Conservation (phyloP, 2,113 vertebrate genomes). For the Sceloporus undulatus region DNA sequence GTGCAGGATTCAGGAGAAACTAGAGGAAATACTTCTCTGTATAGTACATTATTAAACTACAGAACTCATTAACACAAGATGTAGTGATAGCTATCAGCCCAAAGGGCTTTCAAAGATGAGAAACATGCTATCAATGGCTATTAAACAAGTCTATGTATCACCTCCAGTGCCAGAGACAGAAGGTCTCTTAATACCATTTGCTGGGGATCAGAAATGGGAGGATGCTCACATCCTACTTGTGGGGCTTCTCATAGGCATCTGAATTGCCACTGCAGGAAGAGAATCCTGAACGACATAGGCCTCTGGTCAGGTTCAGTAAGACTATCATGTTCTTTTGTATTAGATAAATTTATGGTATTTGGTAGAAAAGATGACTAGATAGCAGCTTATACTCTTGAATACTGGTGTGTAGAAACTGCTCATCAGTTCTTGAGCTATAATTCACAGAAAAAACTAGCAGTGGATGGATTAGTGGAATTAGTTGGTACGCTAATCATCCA, state of each 20-base stretch:
- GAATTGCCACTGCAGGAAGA: no score
- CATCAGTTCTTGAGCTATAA: not conserved
- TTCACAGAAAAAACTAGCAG: no score
- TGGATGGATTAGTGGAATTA: no score
- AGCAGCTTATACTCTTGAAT: no score
- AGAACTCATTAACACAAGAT: not conserved
- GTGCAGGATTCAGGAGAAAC: not conserved
- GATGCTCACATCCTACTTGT: not conserved
- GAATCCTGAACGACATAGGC: not conserved
- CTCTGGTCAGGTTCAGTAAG: not conserved
- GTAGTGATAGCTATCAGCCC: not conserved
- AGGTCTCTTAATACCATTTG: not conserved
- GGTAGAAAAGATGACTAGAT: not conserved
- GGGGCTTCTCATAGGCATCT: not conserved
- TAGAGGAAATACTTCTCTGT: not conserved
- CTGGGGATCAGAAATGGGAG: not conserved
- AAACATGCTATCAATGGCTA: not conserved
- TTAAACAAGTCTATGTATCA: not conserved
- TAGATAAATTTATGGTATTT: not conserved
- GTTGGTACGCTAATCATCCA: no score
- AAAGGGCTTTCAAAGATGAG: not conserved
- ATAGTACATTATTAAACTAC: not conserved
- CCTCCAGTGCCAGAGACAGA: not conserved
- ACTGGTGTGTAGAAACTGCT: not conserved
- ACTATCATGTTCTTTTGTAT: no score